Percentiles rank a stretch among this genome's conserved stretches.
Evolutionary conservation across 1,140 invertebrate species (phyloP).

Genomic region (Anastrepha ludens): DNA sequence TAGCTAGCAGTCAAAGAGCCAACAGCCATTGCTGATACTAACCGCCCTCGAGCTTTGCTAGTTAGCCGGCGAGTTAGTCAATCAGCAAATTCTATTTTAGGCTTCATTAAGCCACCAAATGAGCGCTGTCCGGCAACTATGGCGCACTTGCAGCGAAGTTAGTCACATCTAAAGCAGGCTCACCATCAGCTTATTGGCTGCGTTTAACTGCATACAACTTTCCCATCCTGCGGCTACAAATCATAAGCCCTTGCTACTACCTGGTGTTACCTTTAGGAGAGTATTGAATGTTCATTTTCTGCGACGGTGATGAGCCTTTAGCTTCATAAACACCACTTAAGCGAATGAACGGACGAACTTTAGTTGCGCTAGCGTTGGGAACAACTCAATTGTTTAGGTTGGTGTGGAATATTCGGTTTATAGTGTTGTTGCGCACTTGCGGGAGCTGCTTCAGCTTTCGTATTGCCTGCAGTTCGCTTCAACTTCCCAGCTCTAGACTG

Average conservation of each 20-base stretch:
- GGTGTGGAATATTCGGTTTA: not conserved
- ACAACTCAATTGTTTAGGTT: not conserved
- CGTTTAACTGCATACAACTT: not conserved
- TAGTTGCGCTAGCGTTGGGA: not conserved
- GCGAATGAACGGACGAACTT: not conserved
- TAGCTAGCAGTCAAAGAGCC: not conserved
- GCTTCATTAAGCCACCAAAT: slow-evolving; percentile 22
- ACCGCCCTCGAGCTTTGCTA: not conserved
- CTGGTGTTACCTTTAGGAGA: not conserved
- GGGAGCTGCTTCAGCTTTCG: no score
- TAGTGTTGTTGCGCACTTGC: no score
- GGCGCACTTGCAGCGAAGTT: not conserved
- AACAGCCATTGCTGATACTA: not conserved
- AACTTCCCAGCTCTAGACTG: no score
- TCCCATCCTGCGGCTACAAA: not conserved
- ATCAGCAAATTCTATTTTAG: not conserved
- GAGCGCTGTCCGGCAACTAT: not conserved
- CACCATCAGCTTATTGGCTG: not conserved
- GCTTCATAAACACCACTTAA: not conserved
- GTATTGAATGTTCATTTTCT: not conserved
- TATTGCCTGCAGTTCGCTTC: no score
- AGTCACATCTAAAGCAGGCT: no score
- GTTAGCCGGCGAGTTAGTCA: not conserved
- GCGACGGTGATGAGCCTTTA: not conserved
- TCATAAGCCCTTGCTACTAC: not conserved